Evolutionary conservation across 2,888 invertebrate genomes (phyloP).

Genomic region (Epicampocera succincta): DNA sequence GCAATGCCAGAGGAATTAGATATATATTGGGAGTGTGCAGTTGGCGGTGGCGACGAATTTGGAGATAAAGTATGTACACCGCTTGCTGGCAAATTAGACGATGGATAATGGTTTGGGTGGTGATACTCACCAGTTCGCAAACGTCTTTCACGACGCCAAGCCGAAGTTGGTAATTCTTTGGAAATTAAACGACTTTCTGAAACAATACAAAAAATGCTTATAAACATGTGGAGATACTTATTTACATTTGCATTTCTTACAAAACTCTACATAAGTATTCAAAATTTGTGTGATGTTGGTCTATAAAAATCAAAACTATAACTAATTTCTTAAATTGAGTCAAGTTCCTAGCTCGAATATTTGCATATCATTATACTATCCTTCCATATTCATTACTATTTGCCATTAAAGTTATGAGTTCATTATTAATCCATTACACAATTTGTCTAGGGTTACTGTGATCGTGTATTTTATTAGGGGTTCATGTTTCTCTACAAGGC

Average conservation of each 20-base stretch:
- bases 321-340: too few species aligned
- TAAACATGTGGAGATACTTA: background rate
- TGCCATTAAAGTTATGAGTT: too few species aligned
- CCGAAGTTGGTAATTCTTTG: constrained; percentile 86
- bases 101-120: constrained; percentile 46
- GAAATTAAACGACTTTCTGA: constrained; percentile 81
- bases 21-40: constrained; percentile 60
- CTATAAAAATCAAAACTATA: too few species aligned
- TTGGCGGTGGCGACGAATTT: constrained; percentile 64
- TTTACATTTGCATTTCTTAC: background rate
- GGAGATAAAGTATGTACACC: constrained; percentile 51
- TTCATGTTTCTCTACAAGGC: too few species aligned
- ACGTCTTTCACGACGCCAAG: constrained; percentile 88
- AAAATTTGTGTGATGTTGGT: too few species aligned
- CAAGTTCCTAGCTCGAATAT: too few species aligned
- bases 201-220: constrained; percentile 31
- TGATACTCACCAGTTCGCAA: constrained; percentile 81
- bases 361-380: too few species aligned
- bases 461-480: too few species aligned
- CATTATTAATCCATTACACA: too few species aligned
- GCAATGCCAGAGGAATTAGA: constrained; percentile 40
- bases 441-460: too few species aligned
- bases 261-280: too few species aligned
- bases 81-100: constrained; percentile 35
- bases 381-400: too few species aligned